phyloP scores from a whole-genome alignment of 1,140 invertebrate genomes.

The Camponotus vicinus region DNA sequence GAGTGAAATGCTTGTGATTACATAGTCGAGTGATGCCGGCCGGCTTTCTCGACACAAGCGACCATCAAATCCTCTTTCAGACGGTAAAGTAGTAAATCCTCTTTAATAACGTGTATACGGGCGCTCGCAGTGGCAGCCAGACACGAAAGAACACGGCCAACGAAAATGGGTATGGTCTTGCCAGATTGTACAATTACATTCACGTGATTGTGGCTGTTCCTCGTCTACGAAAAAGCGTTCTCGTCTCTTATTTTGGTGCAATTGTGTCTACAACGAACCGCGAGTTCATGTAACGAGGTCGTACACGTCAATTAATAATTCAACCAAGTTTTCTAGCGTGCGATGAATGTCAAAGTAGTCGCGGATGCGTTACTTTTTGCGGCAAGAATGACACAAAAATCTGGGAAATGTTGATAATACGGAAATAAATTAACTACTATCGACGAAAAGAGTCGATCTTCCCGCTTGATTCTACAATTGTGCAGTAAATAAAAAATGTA shows the following conservation, averaged over 20 bases:
- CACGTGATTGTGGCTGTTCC: conserved; percentile 9
- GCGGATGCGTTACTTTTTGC: background rate
- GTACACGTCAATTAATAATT: conserved; percentile 3
- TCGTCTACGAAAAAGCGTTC: conserved; percentile 15
- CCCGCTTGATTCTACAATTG: background rate
- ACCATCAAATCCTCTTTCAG: conserved; percentile 61
- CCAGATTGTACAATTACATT: conserved; percentile 34
- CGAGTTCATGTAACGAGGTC: background rate
- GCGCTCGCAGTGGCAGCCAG: background rate
- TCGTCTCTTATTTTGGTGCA: background rate
- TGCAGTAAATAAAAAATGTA: background rate
- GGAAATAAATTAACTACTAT: background rate
- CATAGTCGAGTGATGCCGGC: conserved; percentile 45
- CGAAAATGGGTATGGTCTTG: conserved; percentile 30
- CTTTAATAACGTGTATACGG: conserved; percentile 61
- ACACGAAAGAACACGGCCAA: background rate
- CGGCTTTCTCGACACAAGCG: conserved; percentile 40
- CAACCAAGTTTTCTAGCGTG: background rate
- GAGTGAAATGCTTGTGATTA: conserved; percentile 59
- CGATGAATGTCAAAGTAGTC: background rate
- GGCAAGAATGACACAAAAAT: conserved; percentile 6
- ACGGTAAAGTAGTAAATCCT: conserved; percentile 60
- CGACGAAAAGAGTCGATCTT: background rate
- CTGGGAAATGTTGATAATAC: background rate
- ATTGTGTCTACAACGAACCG: background rate